A percentile compares a stretch with the other conserved stretches of the same genome.
Conservation (phyloP, 1,140 invertebrate species). For the Homalodisca vitripennis region DNA sequence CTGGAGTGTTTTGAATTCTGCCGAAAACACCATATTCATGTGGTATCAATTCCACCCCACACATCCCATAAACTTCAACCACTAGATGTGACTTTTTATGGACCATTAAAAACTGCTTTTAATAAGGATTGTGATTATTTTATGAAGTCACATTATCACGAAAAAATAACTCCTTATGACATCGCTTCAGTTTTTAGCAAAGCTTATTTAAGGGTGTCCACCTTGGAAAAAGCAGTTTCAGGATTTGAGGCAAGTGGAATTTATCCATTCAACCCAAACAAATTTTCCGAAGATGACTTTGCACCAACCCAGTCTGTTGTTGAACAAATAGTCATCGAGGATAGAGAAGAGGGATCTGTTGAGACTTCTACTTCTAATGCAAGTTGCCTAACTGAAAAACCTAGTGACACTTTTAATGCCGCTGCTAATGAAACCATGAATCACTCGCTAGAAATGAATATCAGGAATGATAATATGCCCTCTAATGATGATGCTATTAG, state of each 20-base stretch:
- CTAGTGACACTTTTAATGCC: no score
- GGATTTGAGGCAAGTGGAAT: constrained; percentile 43
- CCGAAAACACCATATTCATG: constrained; percentile 39
- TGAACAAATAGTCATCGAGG: no score
- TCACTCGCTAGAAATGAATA: no score
- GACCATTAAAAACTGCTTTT: constrained; percentile 40
- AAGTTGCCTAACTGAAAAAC: no score
- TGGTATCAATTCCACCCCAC: constrained; percentile 47
- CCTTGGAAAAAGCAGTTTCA: constrained; percentile 22
- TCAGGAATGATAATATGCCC: no score
- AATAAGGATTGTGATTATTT: constrained; percentile 43
- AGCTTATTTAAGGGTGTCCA: constrained; percentile 4
- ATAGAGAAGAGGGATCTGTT: no score
- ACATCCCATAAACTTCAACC: constrained; percentile 47
- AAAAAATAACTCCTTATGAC: constrained; percentile 13
- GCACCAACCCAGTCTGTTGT: no score
- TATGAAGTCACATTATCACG: background rate
- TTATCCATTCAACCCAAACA: constrained; percentile 38
- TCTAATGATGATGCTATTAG: no score
- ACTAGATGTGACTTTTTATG: constrained; percentile 35
- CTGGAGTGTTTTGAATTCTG: constrained; percentile 43
- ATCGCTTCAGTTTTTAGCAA: background rate
- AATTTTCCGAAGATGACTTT: constrained; percentile 25
- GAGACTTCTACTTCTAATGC: no score
- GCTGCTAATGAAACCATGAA: no score